Base-by-base conservation (phyloP, 2,797 vertebrate species). In the Eurystomus glaucurus region DNA sequence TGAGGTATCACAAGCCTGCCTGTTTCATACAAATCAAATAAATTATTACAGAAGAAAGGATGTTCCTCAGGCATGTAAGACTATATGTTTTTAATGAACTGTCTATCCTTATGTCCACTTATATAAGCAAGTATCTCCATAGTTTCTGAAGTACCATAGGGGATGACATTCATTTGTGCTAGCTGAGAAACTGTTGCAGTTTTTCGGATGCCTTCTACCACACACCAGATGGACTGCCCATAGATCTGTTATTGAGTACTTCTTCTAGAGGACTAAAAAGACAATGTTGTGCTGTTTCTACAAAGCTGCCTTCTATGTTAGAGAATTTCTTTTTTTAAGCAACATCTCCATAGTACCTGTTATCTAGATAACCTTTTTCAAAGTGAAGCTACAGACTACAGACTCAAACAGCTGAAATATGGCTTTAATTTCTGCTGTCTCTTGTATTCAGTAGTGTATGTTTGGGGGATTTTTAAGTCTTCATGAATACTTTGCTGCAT, bases 1-100 rank as follows among this genome's bases (percentile, higher is more conserved):
- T 0, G 0, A 72, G 18, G 23, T 76, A 46, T 58, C 50, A 43
- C 0, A 1, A 71, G 10, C 71, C 41, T 68, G 28, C 23, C 76
- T 61, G 5, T 86, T 58, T 68, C 25, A 25, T 72, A 15, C 28
- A 61, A 82, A 82, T 65, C 10, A n/a, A 78, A 62, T 13, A 45
- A 52, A 33, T 21, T 2, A n/a, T 8, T 64, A 35, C 35, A 35
- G 28, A 2, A 57, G 51, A 33, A 68, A 37, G 57, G 82, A 72
- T n/a, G 18, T 86, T 83, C 77, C 48, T 46, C 26, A 18, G 43
- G n/a, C 21, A 4, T 31, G 9, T 83, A 37, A 65, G 31, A 31
- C 57, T 60, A 6, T 11, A 21, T 41, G 22, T 22, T 87, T 88
- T 69, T 72, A 82, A 72, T 52, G 50, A 78, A 11, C 37, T 39